Evolutionary conservation across 1,140 invertebrate genomes (phyloP), one percentile per base, ranked within the genome.

Genomic region (Bursaphelenchus mucronatus): DNA sequence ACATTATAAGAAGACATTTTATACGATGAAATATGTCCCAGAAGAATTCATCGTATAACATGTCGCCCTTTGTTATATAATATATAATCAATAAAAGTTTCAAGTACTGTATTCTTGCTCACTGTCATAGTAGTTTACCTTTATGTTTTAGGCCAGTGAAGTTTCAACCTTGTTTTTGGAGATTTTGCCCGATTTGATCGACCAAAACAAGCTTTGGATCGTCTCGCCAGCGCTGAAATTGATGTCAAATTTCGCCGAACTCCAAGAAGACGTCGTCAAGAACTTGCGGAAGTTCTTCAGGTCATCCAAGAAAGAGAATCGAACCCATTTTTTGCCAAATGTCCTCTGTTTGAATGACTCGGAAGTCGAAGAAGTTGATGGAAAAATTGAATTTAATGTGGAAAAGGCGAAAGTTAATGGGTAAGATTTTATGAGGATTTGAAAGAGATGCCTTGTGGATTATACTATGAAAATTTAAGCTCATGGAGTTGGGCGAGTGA

Each of bases 321-420:
- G 19, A 15, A 44, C 13, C 53, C 15, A 59, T 7, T 59, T 59
- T 39, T 11, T 59, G 11, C 57, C 41, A 13, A 59, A 59, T 44
- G 13, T 59, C 11, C 40, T 59, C 6, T 44, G 40, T 13, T 39
- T 59, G 11, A 39, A 44, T 39, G 30, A 55, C 53, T n/a, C 53
- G n/a, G 19, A 55, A n/a, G 4, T 55, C 13, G 53, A 55, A 21
- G 19, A 13, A 13, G 19, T 15, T 1, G 19, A 50, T 44, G 57
- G 57, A 45, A 44, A 55, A 44, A n/a, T 59, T 39, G 40, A 59
- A 44, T 55, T 55, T 55, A 21, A 19, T 15, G 53, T 55, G 53
- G 41, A 55, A 44, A 59, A 59, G 19, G 11, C 57, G 40, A 45
- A 59, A 39, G 15, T 59, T n/a, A 11, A n/a, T 39, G 57, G 57